phyloP scores from a whole-genome alignment of 2,113 vertebrate genomes.

The Rhagologus leucostigma region DNA sequence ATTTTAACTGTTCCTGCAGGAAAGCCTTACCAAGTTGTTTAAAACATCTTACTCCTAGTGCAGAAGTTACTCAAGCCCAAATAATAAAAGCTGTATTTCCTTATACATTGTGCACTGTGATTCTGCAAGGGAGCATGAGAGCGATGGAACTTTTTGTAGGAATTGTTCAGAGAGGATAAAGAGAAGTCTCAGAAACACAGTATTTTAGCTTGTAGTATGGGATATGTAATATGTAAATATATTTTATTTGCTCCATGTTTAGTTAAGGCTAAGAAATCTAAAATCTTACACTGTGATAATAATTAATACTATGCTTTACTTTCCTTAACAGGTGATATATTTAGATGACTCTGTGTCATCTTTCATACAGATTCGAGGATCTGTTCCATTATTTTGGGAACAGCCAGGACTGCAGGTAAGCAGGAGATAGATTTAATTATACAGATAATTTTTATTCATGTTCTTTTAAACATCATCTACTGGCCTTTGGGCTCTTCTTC shows the following conservation, averaged over 20 bases:
- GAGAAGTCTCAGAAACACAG: not conserved
- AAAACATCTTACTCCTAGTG: not conserved
- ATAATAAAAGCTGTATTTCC: not conserved
- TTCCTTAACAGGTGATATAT: constrained; percentile 84
- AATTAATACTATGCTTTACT: not conserved
- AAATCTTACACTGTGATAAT: not conserved
- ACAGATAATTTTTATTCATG: not conserved
- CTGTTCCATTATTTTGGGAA: constrained; percentile 97
- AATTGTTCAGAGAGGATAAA: not conserved
- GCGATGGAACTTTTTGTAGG: not conserved
- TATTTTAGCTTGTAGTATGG: not conserved
- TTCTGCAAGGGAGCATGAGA: not conserved
- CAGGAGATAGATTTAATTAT: not conserved
- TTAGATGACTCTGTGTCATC: constrained; percentile 93
- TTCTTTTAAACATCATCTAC: not conserved
- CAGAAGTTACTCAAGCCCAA: not conserved
- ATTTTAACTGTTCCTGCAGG: not conserved
- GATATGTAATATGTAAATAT: not conserved
- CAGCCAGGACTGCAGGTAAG: constrained; percentile 95
- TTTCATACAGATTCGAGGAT: constrained; percentile 97
- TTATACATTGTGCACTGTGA: not conserved
- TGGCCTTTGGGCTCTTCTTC: not conserved
- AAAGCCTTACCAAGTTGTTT: not conserved
- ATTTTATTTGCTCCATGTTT: not conserved
- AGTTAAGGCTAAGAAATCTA: not conserved